Percentiles rank a stretch among this genome's conserved stretches.
Evolutionary conservation across 2,113 vertebrate genomes (phyloP).

Genomic region (Morone chrysops): DNA sequence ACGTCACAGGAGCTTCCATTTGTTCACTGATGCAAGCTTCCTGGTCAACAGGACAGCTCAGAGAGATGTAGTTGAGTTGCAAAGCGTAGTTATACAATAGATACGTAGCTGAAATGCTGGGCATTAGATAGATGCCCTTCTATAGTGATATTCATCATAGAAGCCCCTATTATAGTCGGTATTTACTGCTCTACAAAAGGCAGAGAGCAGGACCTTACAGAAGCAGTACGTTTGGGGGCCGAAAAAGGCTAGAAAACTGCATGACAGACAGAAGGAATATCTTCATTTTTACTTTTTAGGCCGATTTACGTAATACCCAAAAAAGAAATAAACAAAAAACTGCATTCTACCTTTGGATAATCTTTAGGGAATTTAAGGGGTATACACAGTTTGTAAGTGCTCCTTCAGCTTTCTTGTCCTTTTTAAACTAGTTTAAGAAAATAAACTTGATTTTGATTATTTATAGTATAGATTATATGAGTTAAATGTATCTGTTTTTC

Average conservation of each 20-base stretch:
- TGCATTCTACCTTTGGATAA: not conserved
- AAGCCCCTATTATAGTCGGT: not conserved
- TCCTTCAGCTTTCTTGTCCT: not conserved
- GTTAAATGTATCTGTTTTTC: not conserved
- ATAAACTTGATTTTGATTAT: conserved; percentile 3
- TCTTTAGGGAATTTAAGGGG: not conserved
- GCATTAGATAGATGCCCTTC: conserved; percentile 10
- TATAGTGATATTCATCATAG: conserved; percentile 17
- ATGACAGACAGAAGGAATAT: not conserved
- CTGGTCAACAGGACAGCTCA: conserved; percentile 26
- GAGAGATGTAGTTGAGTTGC: conserved; percentile 7
- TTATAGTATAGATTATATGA: not conserved
- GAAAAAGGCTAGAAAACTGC: not conserved
- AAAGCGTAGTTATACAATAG: conserved; percentile 18
- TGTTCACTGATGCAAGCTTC: conserved; percentile 20
- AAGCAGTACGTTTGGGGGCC: not conserved
- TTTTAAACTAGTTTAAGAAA: conserved; percentile 19
- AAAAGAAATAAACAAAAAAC: not conserved
- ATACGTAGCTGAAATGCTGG: conserved; percentile 14
- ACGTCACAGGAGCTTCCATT: conserved; percentile 17
- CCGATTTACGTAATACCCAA: not conserved
- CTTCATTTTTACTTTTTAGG: not conserved
- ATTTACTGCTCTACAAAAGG: conserved; percentile 12
- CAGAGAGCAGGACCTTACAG: conserved; percentile 2
- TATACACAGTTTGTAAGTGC: not conserved